These are phyloP conservation scores for Pocillopora verrucosa DNA, from an alignment of 64 coral and sea anemone species.

Conservation along the genomic window DNA sequence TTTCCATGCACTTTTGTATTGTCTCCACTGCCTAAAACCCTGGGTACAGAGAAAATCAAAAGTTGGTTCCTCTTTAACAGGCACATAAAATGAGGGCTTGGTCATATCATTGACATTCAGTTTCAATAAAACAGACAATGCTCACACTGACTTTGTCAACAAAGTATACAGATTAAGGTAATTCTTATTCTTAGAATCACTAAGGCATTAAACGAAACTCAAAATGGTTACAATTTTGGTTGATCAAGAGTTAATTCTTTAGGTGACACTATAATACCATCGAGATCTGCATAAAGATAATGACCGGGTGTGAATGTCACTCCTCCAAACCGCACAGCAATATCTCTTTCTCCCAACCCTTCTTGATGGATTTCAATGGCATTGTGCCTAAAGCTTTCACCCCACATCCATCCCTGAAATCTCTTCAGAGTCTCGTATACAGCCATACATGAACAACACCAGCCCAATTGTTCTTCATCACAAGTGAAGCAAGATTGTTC, in stretches of 20 bases:
- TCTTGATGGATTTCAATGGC: constrained; percentile 91
- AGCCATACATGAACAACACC: constrained; percentile 92
- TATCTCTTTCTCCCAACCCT: constrained; percentile 83
- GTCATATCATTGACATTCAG: too few species aligned
- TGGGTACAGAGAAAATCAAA: too few species aligned
- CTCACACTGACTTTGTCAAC: too few species aligned
- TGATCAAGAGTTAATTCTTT: constrained; percentile 78
- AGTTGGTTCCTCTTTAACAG: too few species aligned
- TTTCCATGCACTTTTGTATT: too few species aligned
- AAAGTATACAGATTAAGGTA: too few species aligned
- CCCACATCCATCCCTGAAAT: constrained; percentile 73
- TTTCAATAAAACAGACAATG: too few species aligned
- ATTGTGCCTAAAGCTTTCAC: constrained; percentile 92
- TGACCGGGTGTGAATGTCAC: constrained; percentile 80
- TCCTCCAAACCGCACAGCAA: constrained; percentile 82
- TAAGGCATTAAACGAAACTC: not conserved
- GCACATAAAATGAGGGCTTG: too few species aligned
- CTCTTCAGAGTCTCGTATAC: constrained; percentile 87
- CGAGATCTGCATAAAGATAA: constrained; percentile 92
- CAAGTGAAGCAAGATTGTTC: constrained; percentile 92
- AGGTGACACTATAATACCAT: constrained; percentile 89
- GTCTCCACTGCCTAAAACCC: too few species aligned
- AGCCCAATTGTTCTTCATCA: constrained; percentile 87
- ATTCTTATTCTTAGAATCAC: not conserved
- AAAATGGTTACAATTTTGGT: constrained; percentile 60